Evolutionary conservation across 2,113 vertebrate genomes (phyloP).

Genomic region (Ancistrus triradiatus): DNA sequence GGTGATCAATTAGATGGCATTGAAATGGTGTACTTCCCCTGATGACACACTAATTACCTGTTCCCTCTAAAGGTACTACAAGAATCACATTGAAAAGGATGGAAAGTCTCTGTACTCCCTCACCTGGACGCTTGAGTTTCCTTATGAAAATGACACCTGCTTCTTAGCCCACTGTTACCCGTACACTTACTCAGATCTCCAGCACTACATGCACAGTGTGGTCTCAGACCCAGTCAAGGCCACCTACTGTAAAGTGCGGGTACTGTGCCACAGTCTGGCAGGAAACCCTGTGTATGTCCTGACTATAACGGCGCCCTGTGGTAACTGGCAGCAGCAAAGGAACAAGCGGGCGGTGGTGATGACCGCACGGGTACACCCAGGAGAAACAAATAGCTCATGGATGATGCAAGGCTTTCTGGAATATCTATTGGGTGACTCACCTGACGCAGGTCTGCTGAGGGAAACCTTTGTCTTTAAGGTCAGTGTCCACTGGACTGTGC

Average conservation of each 20-base stretch:
- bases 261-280: conserved; percentile 81
- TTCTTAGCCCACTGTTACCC: conserved; percentile 89
- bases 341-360: conserved; percentile 78
- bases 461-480: conserved; percentile 85
- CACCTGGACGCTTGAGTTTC: conserved; percentile 82
- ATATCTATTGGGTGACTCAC: conserved; percentile 77
- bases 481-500: conserved; percentile 8
- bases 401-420: conserved; percentile 86
- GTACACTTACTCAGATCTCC: conserved; percentile 85
- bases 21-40: not conserved
- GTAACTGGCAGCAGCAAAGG: conserved; percentile 27
- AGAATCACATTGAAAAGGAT: conserved; percentile 47
- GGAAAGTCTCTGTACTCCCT: conserved; percentile 65
- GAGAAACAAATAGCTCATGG: conserved; percentile 86
- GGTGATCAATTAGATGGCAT: no score
- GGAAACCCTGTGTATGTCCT: conserved; percentile 80
- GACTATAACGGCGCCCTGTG: conserved; percentile 70
- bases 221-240: conserved; percentile 62
- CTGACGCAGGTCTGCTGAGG: conserved; percentile 78
- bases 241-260: conserved; percentile 71
- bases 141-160: conserved; percentile 78
- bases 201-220: conserved; percentile 69
- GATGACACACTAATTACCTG: not conserved
- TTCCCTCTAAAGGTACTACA: conserved; percentile 63
- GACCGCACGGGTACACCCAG: conserved; percentile 82